phyloP scores from a whole-genome alignment of 2,797 vertebrate species.

The Chromis chromis region DNA sequence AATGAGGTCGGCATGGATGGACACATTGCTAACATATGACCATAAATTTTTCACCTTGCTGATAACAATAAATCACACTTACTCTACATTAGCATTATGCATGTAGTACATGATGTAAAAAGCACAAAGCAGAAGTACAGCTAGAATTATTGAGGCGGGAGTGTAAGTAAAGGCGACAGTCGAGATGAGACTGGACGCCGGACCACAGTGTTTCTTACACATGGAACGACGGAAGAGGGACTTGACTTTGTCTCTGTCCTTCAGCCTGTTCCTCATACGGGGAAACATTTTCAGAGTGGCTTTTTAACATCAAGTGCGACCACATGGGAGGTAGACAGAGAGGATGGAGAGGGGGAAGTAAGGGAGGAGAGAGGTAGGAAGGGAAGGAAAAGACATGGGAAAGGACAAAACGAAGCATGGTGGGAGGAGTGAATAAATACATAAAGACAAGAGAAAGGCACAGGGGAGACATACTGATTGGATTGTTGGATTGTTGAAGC shows the following conservation, averaged over 20 bases:
- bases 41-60: slow-evolving; percentile 2
- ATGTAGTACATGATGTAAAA: not conserved
- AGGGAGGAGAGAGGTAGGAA: slow-evolving; percentile 44
- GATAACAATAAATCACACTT: slow-evolving; percentile 3
- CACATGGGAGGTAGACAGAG: slow-evolving; percentile 81
- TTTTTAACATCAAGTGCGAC: slow-evolving; percentile 80
- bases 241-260: slow-evolving; percentile 97
- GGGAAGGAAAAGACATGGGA: slow-evolving; percentile 33
- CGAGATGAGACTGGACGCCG: slow-evolving; percentile 24
- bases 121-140: not conserved
- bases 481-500: slow-evolving; percentile 48
- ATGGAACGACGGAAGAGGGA: slow-evolving; percentile 80
- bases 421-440: slow-evolving; percentile 46
- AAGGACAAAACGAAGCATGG: slow-evolving; percentile 13
- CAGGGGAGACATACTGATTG: slow-evolving; percentile 52
- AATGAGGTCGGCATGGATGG: slow-evolving; percentile 33
- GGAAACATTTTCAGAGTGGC: slow-evolving; percentile 95
- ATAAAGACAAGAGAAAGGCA: slow-evolving; percentile 64
- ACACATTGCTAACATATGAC: slow-evolving; percentile 13
- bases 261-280: slow-evolving; percentile 96
- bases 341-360: slow-evolving; percentile 2
- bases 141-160: slow-evolving; percentile 2
- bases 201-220: slow-evolving; percentile 76
- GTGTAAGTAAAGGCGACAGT: slow-evolving; percentile 28
- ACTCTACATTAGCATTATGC: slow-evolving; percentile 14